Base-by-base conservation (phyloP, 2,888 invertebrate species). In the Trichogramma evanescens region DNA sequence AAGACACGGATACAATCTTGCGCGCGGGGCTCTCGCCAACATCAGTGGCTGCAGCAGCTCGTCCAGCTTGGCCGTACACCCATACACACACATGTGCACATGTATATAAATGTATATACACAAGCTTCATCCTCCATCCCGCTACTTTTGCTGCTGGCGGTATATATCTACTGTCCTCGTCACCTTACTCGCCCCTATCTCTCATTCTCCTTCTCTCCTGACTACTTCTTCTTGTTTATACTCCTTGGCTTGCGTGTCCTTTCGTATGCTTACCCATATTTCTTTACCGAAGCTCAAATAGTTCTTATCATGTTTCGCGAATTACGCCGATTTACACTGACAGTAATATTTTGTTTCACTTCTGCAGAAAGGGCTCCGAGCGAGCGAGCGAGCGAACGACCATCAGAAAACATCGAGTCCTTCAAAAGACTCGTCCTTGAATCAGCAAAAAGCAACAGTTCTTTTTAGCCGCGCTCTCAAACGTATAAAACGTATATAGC, bases 1-100 rank as follows among this genome's bases (percentile, higher is more conserved):
- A 77, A 76, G 77, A 77, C 77, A 75, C 67, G 67, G 76, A 75
- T 77, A 76, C 76, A 76, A 76, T 76, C 74, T 72, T 73, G 26
- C 26, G 26, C 26, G 26, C 67, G 71, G 71, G 72, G 70, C 74
- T 74, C 73, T 75, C 74, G 72, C 26, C 26, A 26, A 26, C 26
- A 26, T 26, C 26, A 26, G 26, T 26, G 26, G 26, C 26, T 26
- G 26, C 77, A 71, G 76, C 76, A 76, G 76, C 76, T 76, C 74
- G 70, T 74, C 71, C 68, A 71, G 73, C 72, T 73, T 50, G 59
- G 52, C 58, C 56, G 45, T 26, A 26, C 26, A 26, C 26, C 26
- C 26, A 2, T 26, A 26, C 26, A 26, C 26, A 26, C 26, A 26
- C 26, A 26, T 3, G 2, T 13, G 26, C 26, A 26, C 26, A 26